A percentile compares a stretch with the other conserved stretches of the same genome.
Evolutionary conservation across 2,113 vertebrate genomes (phyloP).

Genomic region (Trinectes maculatus): DNA sequence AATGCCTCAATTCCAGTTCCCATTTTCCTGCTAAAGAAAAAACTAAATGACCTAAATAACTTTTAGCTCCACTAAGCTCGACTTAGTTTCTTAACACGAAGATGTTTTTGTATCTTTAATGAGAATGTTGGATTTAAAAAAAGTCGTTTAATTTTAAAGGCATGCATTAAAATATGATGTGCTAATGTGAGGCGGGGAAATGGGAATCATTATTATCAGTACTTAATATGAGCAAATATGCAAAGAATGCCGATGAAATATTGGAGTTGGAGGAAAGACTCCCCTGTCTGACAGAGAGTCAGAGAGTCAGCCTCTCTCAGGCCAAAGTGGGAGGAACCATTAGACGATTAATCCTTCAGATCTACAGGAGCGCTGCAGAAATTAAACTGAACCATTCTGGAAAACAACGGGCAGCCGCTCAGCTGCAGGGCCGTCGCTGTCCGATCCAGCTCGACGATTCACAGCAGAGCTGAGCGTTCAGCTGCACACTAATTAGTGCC

Average conservation of each 20-base stretch:
- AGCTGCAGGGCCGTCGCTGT: slow-evolving; percentile 14
- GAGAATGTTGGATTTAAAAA: background rate
- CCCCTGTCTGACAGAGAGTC: slow-evolving; percentile 9
- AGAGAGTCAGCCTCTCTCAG: slow-evolving; percentile 8
- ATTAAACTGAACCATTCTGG: slow-evolving; percentile 22
- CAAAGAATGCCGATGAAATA: background rate
- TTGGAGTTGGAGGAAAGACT: background rate
- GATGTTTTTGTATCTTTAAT: background rate
- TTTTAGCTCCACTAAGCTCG: background rate
- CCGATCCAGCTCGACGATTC: slow-evolving; percentile 38
- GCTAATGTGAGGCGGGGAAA: background rate
- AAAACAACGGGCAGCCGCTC: slow-evolving; percentile 25
- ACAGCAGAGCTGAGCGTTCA: slow-evolving; percentile 25
- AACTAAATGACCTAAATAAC: slow-evolving; percentile 11
- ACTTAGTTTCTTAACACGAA: background rate
- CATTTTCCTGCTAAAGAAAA: background rate
- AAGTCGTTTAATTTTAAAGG: too few relatives aligned
- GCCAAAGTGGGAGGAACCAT: slow-evolving; percentile 29
- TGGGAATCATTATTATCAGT: background rate
- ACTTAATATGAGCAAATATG: background rate
- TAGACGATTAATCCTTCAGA: slow-evolving; percentile 33
- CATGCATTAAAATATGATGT: too few relatives aligned
- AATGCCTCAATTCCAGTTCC: slow-evolving; percentile 2
- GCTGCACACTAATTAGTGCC: too few relatives aligned
- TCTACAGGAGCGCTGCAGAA: slow-evolving; percentile 29